Evolutionary conservation across 2,888 invertebrate genomes (phyloP).

Genomic region (Chalcosyrphus nemorum): DNA sequence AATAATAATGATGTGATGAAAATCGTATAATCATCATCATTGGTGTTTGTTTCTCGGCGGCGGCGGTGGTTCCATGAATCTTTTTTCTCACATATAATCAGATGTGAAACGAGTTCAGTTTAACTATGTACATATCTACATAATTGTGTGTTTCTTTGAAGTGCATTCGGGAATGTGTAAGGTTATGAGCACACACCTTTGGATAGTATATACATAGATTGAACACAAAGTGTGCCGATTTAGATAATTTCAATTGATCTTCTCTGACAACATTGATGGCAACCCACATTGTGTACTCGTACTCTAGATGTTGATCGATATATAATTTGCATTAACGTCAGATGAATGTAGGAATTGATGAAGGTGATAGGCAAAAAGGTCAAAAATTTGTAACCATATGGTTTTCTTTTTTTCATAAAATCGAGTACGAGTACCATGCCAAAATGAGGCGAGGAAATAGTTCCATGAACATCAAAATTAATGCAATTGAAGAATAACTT

Average conservation of each 20-base stretch:
- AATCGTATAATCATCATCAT: constrained; percentile 1
- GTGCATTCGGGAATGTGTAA: constrained; percentile 24
- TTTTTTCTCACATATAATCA: neutral
- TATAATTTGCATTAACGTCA: neutral
- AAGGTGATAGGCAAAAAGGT: neutral
- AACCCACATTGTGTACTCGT: neutral
- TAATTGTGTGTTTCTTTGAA: constrained; percentile 3
- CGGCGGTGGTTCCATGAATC: neutral
- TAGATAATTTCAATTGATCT: constrained; percentile 1
- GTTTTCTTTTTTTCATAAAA: too few relatives aligned
- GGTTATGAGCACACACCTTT: constrained; percentile 33
- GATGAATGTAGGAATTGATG: neutral
- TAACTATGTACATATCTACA: too few relatives aligned
- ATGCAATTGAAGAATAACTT: too few relatives aligned
- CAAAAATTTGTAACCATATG: neutral
- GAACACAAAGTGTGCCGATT: neutral
- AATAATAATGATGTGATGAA: constrained; percentile 44
- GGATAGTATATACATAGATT: neutral
- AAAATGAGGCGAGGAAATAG: too few relatives aligned
- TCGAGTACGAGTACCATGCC: too few relatives aligned
- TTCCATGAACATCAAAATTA: too few relatives aligned
- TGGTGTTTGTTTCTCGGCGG: neutral
- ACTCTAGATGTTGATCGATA: neutral
- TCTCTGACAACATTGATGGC: neutral
- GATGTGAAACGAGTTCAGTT: constrained; percentile 15